Evolutionary conservation across 2,888 invertebrate species (phyloP).

Genomic region (Macaria liturata): DNA sequence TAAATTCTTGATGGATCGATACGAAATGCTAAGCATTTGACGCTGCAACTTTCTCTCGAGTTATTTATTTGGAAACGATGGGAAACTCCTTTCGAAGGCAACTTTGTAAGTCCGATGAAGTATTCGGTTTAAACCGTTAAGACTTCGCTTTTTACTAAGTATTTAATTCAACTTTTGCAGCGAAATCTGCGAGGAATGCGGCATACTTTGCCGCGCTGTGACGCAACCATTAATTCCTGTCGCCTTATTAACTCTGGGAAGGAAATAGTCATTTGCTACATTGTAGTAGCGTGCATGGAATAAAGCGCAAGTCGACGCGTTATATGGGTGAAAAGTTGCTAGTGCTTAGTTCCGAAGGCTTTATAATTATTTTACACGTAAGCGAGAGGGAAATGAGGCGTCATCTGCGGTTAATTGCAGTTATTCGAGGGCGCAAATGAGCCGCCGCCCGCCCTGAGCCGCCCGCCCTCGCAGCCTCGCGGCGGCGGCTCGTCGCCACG

Average conservation of each 20-base stretch:
- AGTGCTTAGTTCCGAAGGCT: conserved; percentile 9
- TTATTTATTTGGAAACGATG: conserved; percentile 26
- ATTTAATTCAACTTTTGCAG: background rate
- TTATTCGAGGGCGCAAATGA: conserved; percentile 17
- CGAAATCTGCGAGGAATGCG: background rate
- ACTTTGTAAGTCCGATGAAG: conserved; percentile 23
- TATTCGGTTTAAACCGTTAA: conserved; percentile 16
- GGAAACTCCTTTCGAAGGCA: conserved; percentile 19
- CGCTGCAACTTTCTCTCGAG: conserved; percentile 22
- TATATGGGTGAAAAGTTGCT: conserved; percentile 3
- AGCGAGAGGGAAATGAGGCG: conserved; percentile 16
- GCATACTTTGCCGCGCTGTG: background rate
- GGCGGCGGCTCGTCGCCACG: background rate
- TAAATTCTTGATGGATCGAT: conserved; percentile 23
- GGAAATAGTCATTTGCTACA: conserved; percentile 1
- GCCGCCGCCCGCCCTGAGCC: conserved; percentile 6
- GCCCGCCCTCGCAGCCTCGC: conserved; percentile 1
- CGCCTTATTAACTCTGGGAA: conserved; percentile 1
- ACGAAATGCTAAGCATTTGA: conserved; percentile 24
- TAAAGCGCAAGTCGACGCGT: background rate
- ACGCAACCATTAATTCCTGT: conserved; percentile 6
- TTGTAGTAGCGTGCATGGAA: conserved; percentile 1
- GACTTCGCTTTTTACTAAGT: conserved; percentile 5
- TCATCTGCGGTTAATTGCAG: conserved; percentile 21
- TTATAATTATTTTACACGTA: conserved; percentile 17